Evolutionary conservation across 1,140 invertebrate species (phyloP), one percentile per base, ranked within the genome.

Genomic region (Neoseiulus cucumeris): DNA sequence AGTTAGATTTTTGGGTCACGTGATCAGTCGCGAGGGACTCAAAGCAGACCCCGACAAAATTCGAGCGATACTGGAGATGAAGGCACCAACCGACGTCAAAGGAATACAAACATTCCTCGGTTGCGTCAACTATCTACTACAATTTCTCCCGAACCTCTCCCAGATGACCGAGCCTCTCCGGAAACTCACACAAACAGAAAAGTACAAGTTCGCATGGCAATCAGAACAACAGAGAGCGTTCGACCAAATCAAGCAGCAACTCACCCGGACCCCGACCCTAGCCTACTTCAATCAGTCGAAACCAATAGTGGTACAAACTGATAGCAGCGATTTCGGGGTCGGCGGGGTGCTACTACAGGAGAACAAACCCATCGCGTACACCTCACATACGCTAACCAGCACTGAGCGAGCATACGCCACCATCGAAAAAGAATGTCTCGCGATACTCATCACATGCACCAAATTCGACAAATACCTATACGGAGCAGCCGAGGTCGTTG

Each of bases 1-100:
- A 59, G 39, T 66, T 29, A 45, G 66, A 22, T 70, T 47, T 45
- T 39, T 70, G 41, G 69, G 68, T 44, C 55, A 70, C 39, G 64
- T 2, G 7, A 39, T 70, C 12, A 28, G n/a, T 7, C 44, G 29
- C 14, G 44, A 44, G 7, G 20, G 41, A 45, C 42, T 70, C 12
- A 1, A 29, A 59, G 67, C 67, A n/a, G n/a, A n/a, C 12, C 39
- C 55, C 14, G 64, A 59, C 2, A 68, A 66, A 14, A 42, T 64
- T 1, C 39, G 55, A 12, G 42, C 68, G 14, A 59, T 68, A 1
- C 0, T 12, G 4, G 2, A 66, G 7, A 39, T 68, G 33, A 44
- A 29, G 20, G 1, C 22, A 2, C 69, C 69, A 7, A 66, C 65
- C 29, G 42, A 22, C 17, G 42, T 67, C 28, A 67, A 65, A 39